Percentiles rank a stretch among this genome's conserved stretches.
These are phyloP conservation scores for Scaptomyza flava DNA, from an alignment of 2,888 invertebrate species.

Conservation along the genomic window DNA sequence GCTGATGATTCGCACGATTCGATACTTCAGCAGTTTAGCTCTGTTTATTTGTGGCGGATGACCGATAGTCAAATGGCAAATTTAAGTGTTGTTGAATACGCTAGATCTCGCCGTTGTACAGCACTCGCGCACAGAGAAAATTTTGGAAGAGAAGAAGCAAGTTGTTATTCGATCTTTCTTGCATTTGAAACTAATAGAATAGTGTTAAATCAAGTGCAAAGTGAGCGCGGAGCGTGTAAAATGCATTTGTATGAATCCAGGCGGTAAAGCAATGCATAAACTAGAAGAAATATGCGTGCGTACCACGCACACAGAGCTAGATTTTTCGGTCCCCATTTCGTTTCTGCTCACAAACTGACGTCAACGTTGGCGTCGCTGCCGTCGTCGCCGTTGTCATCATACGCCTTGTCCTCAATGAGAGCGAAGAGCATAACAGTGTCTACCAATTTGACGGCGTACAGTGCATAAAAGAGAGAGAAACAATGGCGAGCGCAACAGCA, in stretches of 20 bases:
- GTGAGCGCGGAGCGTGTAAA: constrained; percentile 45
- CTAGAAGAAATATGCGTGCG: constrained; percentile 48
- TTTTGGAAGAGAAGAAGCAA: constrained; percentile 59
- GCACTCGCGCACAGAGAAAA: constrained; percentile 56
- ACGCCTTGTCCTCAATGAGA: constrained; percentile 68
- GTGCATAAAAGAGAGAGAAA: constrained; percentile 69
- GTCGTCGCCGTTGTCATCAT: constrained; percentile 49
- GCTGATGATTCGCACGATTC: constrained; percentile 17
- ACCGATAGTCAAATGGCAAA: background rate
- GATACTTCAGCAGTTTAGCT: background rate
- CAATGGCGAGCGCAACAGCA: constrained; percentile 64
- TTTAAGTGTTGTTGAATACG: constrained; percentile 19
- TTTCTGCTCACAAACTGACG: constrained; percentile 59
- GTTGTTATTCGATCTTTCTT: constrained; percentile 61
- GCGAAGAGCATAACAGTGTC: constrained; percentile 75
- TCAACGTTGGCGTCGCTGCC: constrained; percentile 64
- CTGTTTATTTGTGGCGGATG: constrained; percentile 17
- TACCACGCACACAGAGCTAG: constrained; percentile 55
- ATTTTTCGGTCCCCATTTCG: constrained; percentile 72
- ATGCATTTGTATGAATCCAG: constrained; percentile 51
- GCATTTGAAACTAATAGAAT: constrained; percentile 50
- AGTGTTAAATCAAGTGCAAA: constrained; percentile 44
- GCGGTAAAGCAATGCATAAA: constrained; percentile 53
- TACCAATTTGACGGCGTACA: constrained; percentile 52
- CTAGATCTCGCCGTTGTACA: constrained; percentile 11